Base-by-base conservation (phyloP, 2,797 vertebrate genomes). In the Harpagifer antarcticus region DNA sequence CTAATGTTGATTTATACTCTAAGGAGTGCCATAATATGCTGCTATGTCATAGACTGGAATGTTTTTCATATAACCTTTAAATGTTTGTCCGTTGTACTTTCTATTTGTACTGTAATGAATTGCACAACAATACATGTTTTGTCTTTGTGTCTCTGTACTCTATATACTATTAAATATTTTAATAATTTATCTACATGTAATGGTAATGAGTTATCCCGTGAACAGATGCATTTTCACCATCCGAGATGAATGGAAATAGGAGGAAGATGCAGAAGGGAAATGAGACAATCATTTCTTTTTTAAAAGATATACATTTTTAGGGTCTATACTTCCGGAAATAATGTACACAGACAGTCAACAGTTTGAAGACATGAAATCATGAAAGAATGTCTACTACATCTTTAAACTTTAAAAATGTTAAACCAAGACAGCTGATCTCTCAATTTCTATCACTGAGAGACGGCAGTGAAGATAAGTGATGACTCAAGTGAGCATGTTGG, bases 41-140 rank as follows among this genome's bases (percentile, higher is more conserved):
- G 93, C 93, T 94, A 92, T 88, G 90, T 91, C 88, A 88, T 87
- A 87, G 90, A 93, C 93, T 91, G 93, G 89, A 90, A 90, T 74
- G 52, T 75, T 90, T 88, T 82, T 74, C 62, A 37, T 83, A 69
- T 91, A 88, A 88, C 87, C 86, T 88, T 90, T 81, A 81, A 85
- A 74, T 82, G 48, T 76, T 79, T 79, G 66, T 86, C 82, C 54
- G 17, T 75, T 69, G 76, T 89, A 76, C 66, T 82, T 79, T 89
- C 59, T 91, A 50, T 89, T 88, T 91, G 85, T 91, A 93, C 87
- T 94, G 91, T 92, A 90, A 89, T 86, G 83, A 90, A 82, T 90
- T 92, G 91, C 93, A 91, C 90, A 92, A 77, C 50, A 91, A 92
- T 90, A 91, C 90, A 88, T 87, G 82, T 91, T 88, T 86, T 82